A percentile compares a stretch with the other conserved stretches of the same genome.
phyloP scores from a whole-genome alignment of 2,888 invertebrate species.

The Sesia apiformis region DNA sequence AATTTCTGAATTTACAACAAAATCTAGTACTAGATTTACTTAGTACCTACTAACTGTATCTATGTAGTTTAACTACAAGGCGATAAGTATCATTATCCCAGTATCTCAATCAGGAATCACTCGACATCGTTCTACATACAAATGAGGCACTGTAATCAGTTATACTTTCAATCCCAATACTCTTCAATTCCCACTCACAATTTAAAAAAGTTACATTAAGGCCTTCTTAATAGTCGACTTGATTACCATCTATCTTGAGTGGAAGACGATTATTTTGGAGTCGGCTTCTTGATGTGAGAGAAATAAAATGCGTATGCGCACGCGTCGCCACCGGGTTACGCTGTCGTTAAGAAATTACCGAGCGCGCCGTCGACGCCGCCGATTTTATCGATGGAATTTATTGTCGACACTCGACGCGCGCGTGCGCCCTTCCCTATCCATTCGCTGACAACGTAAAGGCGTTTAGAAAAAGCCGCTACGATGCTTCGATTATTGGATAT shows the following conservation, averaged over 20 bases:
- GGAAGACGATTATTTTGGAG: conserved; percentile 69
- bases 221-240: conserved; percentile 63
- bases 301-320: conserved; percentile 69
- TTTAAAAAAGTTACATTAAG: conserved; percentile 64
- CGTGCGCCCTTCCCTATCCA: conserved; percentile 41
- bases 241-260: conserved; percentile 72
- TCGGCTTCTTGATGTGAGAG: conserved; percentile 59
- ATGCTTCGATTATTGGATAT: conserved; percentile 10
- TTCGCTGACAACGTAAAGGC: conserved; percentile 1
- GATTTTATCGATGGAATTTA: conserved; percentile 75
- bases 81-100: no score
- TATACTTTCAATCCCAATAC: no score
- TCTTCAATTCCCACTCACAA: conserved; percentile 34
- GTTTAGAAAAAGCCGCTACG: neutral
- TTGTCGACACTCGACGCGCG: conserved; percentile 58
- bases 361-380: conserved; percentile 58
- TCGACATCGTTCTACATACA: no score
- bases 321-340: conserved; percentile 73
- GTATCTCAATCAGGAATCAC: no score
- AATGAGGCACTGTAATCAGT: no score
- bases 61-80: no score
- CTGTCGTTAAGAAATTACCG: conserved; percentile 73
- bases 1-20: neutral
- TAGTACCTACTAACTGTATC: no score
- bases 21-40: conserved; percentile 6